phyloP scores from a whole-genome alignment of 2,113 vertebrate species.

The Garra rufa region DNA sequence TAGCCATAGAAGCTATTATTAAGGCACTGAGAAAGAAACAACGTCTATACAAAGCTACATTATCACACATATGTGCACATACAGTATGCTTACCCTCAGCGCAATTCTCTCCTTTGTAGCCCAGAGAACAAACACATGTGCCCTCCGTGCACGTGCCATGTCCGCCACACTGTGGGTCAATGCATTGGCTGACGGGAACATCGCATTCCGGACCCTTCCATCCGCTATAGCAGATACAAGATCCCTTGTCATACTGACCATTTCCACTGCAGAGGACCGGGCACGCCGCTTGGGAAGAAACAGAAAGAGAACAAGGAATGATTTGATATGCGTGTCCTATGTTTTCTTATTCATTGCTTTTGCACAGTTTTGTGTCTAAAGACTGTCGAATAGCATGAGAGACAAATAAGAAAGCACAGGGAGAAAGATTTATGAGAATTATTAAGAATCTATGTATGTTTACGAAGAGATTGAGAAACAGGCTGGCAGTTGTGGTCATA shows the following conservation, averaged over 20 bases:
- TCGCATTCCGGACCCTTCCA: slow-evolving; percentile 98
- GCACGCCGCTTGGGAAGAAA: slow-evolving; percentile 82
- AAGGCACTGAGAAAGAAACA: neutral
- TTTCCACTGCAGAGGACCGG: slow-evolving; percentile 97
- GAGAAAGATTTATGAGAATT: too few relatives aligned
- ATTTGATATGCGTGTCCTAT: slow-evolving; percentile 23
- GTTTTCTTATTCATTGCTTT: neutral
- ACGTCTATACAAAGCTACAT: slow-evolving; percentile 23
- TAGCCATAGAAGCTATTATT: neutral
- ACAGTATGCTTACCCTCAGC: slow-evolving; percentile 90
- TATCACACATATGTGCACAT: neutral
- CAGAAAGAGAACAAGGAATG: slow-evolving; percentile 41
- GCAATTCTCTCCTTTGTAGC: slow-evolving; percentile 94
- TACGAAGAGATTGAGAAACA: neutral
- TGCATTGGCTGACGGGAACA: slow-evolving; percentile 90
- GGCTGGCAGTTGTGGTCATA: neutral
- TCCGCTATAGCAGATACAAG: slow-evolving; percentile 96
- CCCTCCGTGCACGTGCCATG: slow-evolving; percentile 95
- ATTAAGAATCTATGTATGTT: too few relatives aligned
- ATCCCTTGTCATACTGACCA: slow-evolving; percentile 96
- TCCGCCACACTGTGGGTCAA: slow-evolving; percentile 92
- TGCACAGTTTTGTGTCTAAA: neutral
- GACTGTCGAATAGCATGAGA: neutral
- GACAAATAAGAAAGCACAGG: neutral
- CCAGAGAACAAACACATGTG: slow-evolving; percentile 90